Percentiles rank a stretch among this genome's conserved stretches.
Conservation (phyloP, 2,113 vertebrate genomes). For the Sterna hirundo region DNA sequence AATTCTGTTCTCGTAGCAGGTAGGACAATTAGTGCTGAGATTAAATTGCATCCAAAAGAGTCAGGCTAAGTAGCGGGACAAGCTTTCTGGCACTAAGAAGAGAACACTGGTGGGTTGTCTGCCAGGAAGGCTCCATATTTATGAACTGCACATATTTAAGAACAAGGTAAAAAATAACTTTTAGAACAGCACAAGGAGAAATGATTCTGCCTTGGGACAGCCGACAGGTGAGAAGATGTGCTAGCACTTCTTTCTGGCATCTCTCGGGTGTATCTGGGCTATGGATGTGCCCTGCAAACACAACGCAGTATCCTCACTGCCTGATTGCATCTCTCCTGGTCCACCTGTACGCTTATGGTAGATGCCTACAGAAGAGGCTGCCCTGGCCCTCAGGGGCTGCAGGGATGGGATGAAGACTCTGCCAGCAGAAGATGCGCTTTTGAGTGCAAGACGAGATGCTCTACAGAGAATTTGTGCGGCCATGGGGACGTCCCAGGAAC, state of each 20-base stretch:
- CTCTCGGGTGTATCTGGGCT: background rate
- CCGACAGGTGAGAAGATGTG: background rate
- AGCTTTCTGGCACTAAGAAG: background rate
- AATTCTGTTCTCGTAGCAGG: background rate
- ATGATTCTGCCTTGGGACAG: background rate
- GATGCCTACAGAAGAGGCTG: background rate
- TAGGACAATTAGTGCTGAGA: background rate
- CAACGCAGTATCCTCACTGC: too few relatives aligned
- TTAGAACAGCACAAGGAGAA: background rate
- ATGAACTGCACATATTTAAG: background rate
- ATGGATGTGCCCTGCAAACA: background rate
- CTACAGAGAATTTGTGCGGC: background rate
- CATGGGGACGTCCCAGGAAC: rapidly evolving
- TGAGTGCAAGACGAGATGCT: background rate
- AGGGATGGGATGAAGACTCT: background rate
- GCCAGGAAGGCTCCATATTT: background rate
- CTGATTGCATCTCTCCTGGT: background rate
- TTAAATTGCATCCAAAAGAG: background rate
- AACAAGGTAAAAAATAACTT: background rate
- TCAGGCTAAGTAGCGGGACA: background rate
- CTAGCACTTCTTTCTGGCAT: background rate
- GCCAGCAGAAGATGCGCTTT: background rate
- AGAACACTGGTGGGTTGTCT: background rate
- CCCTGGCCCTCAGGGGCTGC: rapidly evolving
- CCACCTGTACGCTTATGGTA: background rate